Percentiles rank a stretch among this genome's conserved stretches.
These are phyloP conservation scores for Hoplostethus mediterraneus DNA, from an alignment of 2,797 vertebrate species.

Conservation along the genomic window DNA sequence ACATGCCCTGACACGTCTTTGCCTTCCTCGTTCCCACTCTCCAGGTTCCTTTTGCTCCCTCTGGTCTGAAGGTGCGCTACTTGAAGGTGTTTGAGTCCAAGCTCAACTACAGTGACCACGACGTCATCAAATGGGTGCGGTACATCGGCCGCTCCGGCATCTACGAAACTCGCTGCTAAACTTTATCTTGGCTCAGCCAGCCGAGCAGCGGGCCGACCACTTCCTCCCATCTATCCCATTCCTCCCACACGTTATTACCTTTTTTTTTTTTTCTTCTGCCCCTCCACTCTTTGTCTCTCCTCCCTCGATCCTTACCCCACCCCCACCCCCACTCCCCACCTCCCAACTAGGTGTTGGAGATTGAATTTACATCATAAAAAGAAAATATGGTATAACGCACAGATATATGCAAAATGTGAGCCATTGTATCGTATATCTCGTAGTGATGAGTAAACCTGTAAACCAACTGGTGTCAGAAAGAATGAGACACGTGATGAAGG, in stretches of 20 bases:
- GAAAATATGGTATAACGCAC: slow-evolving; percentile 79
- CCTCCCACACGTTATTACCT: not conserved
- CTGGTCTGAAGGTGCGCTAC: slow-evolving; percentile 99
- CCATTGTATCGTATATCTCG: slow-evolving; percentile 82
- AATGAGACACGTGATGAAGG: slow-evolving; percentile 55
- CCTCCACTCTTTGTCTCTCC: slow-evolving; percentile 52
- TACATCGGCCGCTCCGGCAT: slow-evolving; percentile 99
- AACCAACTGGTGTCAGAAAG: slow-evolving; percentile 73
- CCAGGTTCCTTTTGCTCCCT: slow-evolving; percentile 97
- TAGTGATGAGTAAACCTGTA: slow-evolving; percentile 80
- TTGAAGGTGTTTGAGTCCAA: slow-evolving; percentile 99
- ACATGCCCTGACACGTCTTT: slow-evolving; percentile 20
- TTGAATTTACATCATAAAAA: slow-evolving; percentile 74
- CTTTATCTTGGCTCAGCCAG: slow-evolving; percentile 12
- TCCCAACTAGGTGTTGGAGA: slow-evolving; percentile 79
- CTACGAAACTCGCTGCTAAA: slow-evolving; percentile 99
- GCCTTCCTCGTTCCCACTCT: not conserved
- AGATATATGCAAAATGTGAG: slow-evolving; percentile 86
- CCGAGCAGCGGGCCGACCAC: slow-evolving; percentile 70
- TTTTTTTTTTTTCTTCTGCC: slow-evolving; percentile 53
- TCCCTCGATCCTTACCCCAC: slow-evolving; percentile 48
- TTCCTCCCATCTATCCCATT: slow-evolving; percentile 55
- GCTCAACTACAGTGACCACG: slow-evolving; percentile 99
- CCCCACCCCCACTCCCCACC: slow-evolving; percentile 43
- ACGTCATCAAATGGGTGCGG: slow-evolving; percentile 99